phyloP scores from a whole-genome alignment of 2,888 invertebrate genomes.

The Tachystola acroxantha region DNA sequence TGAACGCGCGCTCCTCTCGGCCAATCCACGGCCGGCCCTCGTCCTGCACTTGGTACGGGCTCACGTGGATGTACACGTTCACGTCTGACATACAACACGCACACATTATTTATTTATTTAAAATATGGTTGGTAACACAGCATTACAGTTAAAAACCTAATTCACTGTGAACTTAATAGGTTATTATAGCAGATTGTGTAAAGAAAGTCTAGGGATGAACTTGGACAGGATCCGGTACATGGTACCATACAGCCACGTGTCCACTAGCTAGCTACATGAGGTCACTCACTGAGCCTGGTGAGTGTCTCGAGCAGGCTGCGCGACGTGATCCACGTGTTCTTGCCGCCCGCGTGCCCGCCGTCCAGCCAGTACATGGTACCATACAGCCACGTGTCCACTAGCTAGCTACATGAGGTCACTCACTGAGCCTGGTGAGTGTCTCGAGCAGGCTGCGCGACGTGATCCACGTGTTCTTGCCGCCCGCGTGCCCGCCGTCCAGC shows the following conservation, averaged over 20 bases:
- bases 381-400: too few relatives aligned
- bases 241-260: too few relatives aligned
- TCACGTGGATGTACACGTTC: slow-evolving; percentile 87
- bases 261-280: too few relatives aligned
- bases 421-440: slow-evolving; percentile 84
- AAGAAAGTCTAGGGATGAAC: too few relatives aligned
- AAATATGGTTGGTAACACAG: too few relatives aligned
- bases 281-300: slow-evolving; percentile 81
- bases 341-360: slow-evolving; percentile 93
- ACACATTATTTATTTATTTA: background rate
- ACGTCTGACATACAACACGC: slow-evolving; percentile 68
- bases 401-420: too few relatives aligned
- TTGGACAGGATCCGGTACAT: too few relatives aligned
- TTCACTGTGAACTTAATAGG: too few relatives aligned
- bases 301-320: slow-evolving; percentile 85
- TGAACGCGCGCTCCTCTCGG: slow-evolving; percentile 88
- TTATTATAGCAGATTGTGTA: too few relatives aligned
- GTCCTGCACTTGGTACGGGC: slow-evolving; percentile 93
- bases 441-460: slow-evolving; percentile 85
- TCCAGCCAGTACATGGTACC: too few relatives aligned
- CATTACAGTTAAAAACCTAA: too few relatives aligned
- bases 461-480: slow-evolving; percentile 92
- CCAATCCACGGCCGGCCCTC: slow-evolving; percentile 90
- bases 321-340: slow-evolving; percentile 93
- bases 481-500: slow-evolving; percentile 95